These are phyloP conservation scores for Neoseiulus cucumeris DNA, from an alignment of 1,140 invertebrate genomes.

Conservation along the genomic window DNA sequence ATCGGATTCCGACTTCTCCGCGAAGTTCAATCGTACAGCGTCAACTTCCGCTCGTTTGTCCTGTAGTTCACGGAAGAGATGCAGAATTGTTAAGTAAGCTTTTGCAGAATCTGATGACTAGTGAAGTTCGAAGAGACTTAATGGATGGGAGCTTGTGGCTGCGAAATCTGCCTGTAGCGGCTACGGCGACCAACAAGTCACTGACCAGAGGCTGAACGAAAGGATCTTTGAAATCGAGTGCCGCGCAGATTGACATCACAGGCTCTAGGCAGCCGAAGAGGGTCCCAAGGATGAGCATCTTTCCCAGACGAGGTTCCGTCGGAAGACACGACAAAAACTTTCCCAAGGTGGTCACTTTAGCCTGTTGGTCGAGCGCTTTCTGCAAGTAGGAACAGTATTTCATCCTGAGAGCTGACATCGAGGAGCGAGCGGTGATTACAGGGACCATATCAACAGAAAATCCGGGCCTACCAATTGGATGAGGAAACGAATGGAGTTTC, in stretches of 20 bases:
- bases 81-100: not conserved
- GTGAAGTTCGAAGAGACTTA: not conserved
- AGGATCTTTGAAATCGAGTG: conserved; percentile 1
- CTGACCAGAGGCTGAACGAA: not conserved
- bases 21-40: not conserved
- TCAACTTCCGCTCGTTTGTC: not conserved
- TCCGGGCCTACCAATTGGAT: not conserved
- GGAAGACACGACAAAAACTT: not conserved
- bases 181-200: not conserved
- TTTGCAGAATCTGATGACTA: not conserved
- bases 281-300: not conserved
- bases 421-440: not conserved
- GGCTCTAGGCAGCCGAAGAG: not conserved
- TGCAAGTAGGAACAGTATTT: not conserved
- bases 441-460: not conserved
- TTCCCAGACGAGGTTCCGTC: not conserved
- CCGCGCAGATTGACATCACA: not conserved
- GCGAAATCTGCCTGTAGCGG: not conserved
- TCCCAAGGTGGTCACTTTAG: not conserved
- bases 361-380: not conserved
- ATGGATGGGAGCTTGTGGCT: not conserved
- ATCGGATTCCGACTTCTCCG: not conserved
- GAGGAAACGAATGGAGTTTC: not conserved
- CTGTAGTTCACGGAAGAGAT: not conserved
- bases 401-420: no score